Conservation (phyloP, 2,888 invertebrate species). For the Pristionchus exspectatus region DNA sequence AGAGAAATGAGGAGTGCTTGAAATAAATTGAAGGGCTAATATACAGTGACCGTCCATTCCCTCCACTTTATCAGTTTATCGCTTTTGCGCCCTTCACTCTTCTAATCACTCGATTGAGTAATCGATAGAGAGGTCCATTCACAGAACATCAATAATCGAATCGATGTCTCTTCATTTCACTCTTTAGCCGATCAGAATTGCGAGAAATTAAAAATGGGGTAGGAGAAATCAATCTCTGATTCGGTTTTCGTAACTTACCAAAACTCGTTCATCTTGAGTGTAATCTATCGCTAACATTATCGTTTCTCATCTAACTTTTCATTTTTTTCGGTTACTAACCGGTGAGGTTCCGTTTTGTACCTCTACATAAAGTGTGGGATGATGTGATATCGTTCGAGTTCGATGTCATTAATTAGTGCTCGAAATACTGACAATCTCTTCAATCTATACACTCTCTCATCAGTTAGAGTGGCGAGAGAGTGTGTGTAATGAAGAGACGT, state of each 20-base stretch:
- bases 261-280: too few species aligned
- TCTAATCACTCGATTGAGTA: neutral
- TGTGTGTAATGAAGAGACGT: too few species aligned
- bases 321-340: neutral
- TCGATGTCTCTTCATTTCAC: neutral
- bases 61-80: slow-evolving; percentile 6
- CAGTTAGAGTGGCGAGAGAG: too few species aligned
- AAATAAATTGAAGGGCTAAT: neutral
- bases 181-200: too few species aligned
- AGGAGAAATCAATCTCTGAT: too few species aligned
- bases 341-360: neutral
- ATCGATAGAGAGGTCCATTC: slow-evolving; percentile 31
- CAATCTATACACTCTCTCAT: too few species aligned
- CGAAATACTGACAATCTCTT: too few species aligned
- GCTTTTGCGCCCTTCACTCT: neutral
- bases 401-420: neutral
- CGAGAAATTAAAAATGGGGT: too few species aligned
- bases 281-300: too few species aligned
- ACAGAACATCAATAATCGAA: slow-evolving; percentile 6
- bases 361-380: neutral
- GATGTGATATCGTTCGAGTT: slow-evolving; percentile 4
- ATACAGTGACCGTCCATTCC: neutral
- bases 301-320: too few species aligned
- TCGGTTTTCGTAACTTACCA: too few species aligned
- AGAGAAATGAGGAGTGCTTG: too few species aligned